Conservation (phyloP, 2,797 vertebrate genomes). For the Amphiprion clarkii region DNA sequence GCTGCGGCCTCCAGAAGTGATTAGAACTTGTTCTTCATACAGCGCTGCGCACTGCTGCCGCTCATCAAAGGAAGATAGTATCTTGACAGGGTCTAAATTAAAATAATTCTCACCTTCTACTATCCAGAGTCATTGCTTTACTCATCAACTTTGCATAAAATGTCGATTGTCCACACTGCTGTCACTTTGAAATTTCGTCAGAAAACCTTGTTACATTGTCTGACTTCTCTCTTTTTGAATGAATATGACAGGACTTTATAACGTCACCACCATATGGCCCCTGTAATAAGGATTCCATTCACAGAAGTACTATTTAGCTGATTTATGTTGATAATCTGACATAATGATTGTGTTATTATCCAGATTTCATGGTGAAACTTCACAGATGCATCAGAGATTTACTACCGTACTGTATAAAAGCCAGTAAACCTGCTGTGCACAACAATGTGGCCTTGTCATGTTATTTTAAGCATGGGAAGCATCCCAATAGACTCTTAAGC, state of each 20-base stretch:
- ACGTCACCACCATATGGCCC: background rate
- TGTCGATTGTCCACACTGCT: slow-evolving; percentile 4
- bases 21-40: background rate
- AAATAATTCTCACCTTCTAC: slow-evolving; percentile 36
- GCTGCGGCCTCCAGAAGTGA: slow-evolving; percentile 20
- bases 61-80: slow-evolving; percentile 28
- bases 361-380: background rate
- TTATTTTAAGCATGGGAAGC: slow-evolving; percentile 66
- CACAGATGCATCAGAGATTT: background rate
- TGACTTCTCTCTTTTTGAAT: slow-evolving; percentile 5
- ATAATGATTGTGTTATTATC: slow-evolving; percentile 14
- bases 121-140: slow-evolving; percentile 23
- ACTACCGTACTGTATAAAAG: background rate
- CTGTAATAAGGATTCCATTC: slow-evolving; percentile 11
- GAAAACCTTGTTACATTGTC: slow-evolving; percentile 3
- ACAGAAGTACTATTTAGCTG: background rate
- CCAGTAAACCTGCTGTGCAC: slow-evolving; percentile 22
- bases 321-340: slow-evolving; percentile 7
- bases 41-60: background rate
- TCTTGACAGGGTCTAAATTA: slow-evolving; percentile 49
- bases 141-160: slow-evolving; percentile 19
- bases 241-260: slow-evolving; percentile 13
- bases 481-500: slow-evolving; percentile 77
- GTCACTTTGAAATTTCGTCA: slow-evolving; percentile 15
- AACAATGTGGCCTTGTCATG: slow-evolving; percentile 47